A percentile compares a stretch with the other conserved stretches of the same genome.
Evolutionary conservation across 2,797 vertebrate genomes (phyloP).

Genomic region (Paratrypauchen microcephalus): DNA sequence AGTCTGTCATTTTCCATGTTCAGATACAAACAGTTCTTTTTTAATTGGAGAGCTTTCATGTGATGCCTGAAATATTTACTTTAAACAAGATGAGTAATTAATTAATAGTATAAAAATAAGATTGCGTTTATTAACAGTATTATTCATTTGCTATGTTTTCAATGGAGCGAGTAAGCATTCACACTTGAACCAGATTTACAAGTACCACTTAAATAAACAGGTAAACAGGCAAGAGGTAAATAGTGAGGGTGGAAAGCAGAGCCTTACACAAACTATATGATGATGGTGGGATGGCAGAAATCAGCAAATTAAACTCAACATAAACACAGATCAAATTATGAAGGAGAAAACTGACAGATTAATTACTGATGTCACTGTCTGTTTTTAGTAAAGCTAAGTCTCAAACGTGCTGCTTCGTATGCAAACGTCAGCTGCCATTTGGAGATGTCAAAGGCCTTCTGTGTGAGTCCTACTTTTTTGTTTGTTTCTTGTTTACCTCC

Average conservation of each 20-base stretch:
- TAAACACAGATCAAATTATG: not conserved
- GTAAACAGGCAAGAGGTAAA: conserved; percentile 26
- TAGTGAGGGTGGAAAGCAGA: conserved; percentile 14
- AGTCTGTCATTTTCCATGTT: not conserved
- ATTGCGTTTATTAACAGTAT: conserved; percentile 18
- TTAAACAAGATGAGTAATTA: not conserved
- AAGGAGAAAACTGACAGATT: not conserved
- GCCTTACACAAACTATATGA: conserved; percentile 17
- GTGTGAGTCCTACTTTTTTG: conserved; percentile 10
- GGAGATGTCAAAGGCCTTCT: conserved; percentile 35
- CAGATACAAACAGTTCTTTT: not conserved
- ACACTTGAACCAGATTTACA: conserved; percentile 13
- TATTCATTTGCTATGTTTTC: conserved; percentile 34
- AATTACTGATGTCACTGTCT: conserved; percentile 19
- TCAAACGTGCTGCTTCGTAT: conserved; percentile 47
- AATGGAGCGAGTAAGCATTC: conserved; percentile 7
- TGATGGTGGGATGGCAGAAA: conserved; percentile 29
- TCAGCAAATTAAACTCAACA: conserved; percentile 13
- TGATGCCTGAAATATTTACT: not conserved
- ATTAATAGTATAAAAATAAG: not conserved
- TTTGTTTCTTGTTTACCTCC: conserved; percentile 10
- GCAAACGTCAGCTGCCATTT: conserved; percentile 54
- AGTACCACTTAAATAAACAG: conserved; percentile 33
- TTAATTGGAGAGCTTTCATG: not conserved
- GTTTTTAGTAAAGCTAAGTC: conserved; percentile 19